phyloP scores from a whole-genome alignment of 2,797 vertebrate species.

The Tadarida brasiliensis region DNA sequence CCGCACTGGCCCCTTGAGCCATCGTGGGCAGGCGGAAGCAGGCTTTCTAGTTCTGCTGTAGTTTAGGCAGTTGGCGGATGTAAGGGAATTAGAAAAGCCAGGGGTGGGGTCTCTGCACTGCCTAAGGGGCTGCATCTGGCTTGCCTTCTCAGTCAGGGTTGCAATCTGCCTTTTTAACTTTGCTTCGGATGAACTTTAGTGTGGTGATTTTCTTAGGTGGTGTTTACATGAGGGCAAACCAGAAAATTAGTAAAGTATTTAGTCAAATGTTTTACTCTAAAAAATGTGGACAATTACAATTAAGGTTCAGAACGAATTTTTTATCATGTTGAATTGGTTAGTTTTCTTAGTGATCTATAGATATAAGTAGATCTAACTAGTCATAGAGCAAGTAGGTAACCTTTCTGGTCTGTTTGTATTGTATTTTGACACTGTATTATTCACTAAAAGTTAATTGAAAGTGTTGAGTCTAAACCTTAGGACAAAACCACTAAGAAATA shows the following conservation, averaged over 20 bases:
- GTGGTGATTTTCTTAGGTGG: slow-evolving; percentile 6
- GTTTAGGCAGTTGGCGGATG: too few species aligned
- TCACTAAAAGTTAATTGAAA: background rate
- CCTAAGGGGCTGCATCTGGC: too few species aligned
- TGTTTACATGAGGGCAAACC: background rate
- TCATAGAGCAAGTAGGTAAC: background rate
- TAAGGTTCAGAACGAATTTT: slow-evolving; percentile 5
- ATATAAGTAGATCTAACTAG: background rate
- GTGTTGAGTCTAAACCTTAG: background rate
- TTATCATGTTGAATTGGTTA: background rate
- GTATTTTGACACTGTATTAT: background rate
- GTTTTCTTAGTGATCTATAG: background rate
- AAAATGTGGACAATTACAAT: background rate
- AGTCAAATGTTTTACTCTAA: background rate
- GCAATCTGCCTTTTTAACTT: background rate
- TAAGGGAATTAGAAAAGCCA: too few species aligned
- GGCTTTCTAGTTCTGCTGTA: too few species aligned
- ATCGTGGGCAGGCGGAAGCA: too few species aligned
- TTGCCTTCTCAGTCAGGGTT: too few species aligned
- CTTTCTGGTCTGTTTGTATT: background rate
- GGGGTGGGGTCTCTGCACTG: too few species aligned
- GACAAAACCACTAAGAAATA: background rate
- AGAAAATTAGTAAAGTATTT: slow-evolving; percentile 42
- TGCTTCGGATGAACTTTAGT: background rate
- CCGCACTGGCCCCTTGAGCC: too few species aligned